These are phyloP conservation scores for Sesamia nonagrioides DNA, from an alignment of 1,140 invertebrate genomes.

Conservation along the genomic window DNA sequence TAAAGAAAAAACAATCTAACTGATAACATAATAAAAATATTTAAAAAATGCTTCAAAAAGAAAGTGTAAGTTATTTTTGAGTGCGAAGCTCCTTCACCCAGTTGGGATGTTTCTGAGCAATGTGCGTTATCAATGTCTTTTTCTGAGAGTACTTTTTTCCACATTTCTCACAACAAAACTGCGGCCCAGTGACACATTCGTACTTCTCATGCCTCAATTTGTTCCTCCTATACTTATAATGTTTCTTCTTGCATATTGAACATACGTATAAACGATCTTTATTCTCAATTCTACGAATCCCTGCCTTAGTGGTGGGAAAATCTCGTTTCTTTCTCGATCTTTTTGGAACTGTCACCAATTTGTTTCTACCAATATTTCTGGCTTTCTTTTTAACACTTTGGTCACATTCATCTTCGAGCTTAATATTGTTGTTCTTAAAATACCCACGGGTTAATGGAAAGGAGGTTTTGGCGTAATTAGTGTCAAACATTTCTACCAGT, in stretches of 20 bases:
- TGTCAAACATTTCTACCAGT: slow-evolving; percentile 72
- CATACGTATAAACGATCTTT: slow-evolving; percentile 69
- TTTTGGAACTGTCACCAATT: slow-evolving; percentile 62
- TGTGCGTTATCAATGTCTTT: slow-evolving; percentile 84
- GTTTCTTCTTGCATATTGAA: slow-evolving; percentile 80
- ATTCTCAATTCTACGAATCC: slow-evolving; percentile 47
- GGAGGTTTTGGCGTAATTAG: slow-evolving; percentile 77
- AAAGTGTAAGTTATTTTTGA: slow-evolving; percentile 27
- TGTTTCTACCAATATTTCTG: slow-evolving; percentile 53
- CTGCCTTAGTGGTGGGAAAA: slow-evolving; percentile 26
- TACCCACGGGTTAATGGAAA: slow-evolving; percentile 82
- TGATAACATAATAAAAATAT: slow-evolving; percentile 46
- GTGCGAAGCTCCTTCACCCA: slow-evolving; percentile 36
- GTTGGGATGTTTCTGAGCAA: slow-evolving; percentile 78
- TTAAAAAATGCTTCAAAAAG: slow-evolving; percentile 35
- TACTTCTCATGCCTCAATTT: slow-evolving; percentile 83
- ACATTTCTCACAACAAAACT: slow-evolving; percentile 84
- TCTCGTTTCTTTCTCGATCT: slow-evolving; percentile 54
- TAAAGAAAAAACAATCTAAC: slow-evolving; percentile 58
- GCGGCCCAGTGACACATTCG: slow-evolving; percentile 84
- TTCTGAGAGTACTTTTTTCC: slow-evolving; percentile 80
- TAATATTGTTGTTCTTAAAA: slow-evolving; percentile 65
- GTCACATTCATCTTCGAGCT: slow-evolving; percentile 42
- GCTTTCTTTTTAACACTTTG: slow-evolving; percentile 56
- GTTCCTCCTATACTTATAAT: slow-evolving; percentile 83